Conservation (phyloP, 2,797 vertebrate genomes). For the Sorex maritimensis region DNA sequence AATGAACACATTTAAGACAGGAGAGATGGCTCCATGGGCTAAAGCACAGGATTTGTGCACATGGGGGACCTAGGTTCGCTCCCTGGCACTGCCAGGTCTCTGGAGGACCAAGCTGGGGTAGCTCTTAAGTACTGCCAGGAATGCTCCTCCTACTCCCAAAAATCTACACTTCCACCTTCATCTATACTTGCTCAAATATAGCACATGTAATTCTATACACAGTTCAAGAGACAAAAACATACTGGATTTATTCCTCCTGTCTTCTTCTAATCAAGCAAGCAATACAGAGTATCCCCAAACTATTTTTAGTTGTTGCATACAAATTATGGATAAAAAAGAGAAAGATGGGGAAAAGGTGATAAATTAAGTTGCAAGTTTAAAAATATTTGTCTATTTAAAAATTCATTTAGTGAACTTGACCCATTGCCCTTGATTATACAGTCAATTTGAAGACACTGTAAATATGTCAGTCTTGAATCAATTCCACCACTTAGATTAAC, state of each 20-base stretch:
- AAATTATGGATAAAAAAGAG: conserved; percentile 64
- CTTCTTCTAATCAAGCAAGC: conserved; percentile 48
- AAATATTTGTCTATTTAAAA: conserved; percentile 64
- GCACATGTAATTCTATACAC: neutral
- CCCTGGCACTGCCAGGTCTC: too few species aligned
- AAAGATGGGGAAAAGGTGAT: neutral
- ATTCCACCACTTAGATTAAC: conserved; percentile 68
- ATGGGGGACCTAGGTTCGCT: too few species aligned
- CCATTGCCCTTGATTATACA: conserved; percentile 17
- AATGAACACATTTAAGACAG: neutral
- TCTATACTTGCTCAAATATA: neutral
- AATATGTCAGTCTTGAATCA: conserved; percentile 65
- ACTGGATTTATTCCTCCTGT: conserved; percentile 63
- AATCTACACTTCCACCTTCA: too few species aligned
- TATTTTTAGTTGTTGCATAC: conserved; percentile 53
- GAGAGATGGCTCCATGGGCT: too few species aligned
- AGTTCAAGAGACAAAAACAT: conserved; percentile 54
- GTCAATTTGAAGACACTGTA: conserved; percentile 37
- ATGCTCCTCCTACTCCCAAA: too few species aligned
- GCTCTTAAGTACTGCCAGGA: too few species aligned
- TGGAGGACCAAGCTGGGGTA: too few species aligned
- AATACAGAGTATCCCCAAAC: conserved; percentile 18
- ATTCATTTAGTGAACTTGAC: conserved; percentile 63
- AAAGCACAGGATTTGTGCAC: too few species aligned
- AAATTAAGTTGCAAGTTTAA: conserved; percentile 22